Conservation (phyloP, 2,113 vertebrate species). For the Thryonomys swinderianus region DNA sequence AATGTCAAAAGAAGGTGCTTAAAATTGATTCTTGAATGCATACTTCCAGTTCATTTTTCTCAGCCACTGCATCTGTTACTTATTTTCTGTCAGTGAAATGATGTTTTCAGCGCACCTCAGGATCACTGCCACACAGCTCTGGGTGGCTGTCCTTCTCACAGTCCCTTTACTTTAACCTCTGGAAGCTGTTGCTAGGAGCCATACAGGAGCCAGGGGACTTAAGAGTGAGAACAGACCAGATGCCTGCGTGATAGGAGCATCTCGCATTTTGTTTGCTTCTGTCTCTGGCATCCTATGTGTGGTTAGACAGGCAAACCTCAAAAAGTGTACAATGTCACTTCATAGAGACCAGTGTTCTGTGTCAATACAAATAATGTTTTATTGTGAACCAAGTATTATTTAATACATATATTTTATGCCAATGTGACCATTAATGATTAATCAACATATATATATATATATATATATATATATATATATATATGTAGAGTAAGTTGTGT, state of each 20-base stretch:
- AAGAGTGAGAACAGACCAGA: background rate
- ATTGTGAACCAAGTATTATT: background rate
- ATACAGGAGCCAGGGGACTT: background rate
- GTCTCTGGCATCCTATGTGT: background rate
- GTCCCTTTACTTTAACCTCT: background rate
- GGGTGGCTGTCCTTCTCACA: background rate
- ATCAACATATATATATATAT: background rate
- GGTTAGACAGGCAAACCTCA: background rate
- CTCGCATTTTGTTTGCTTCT: background rate
- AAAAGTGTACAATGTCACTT: background rate
- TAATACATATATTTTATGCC: background rate
- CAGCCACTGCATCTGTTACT: background rate
- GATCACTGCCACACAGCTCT: background rate
- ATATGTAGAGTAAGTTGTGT: background rate
- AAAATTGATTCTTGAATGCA: background rate
- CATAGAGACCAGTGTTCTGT: background rate
- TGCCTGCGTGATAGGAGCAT: accelerated
- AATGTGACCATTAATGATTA: background rate
- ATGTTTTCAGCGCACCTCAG: background rate
- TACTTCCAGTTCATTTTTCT: background rate
- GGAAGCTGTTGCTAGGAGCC: background rate
- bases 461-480: background rate
- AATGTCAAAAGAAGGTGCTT: background rate
- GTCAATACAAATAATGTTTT: background rate
- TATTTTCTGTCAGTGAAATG: background rate